Percentiles rank a stretch among this genome's conserved stretches.
phyloP scores from a whole-genome alignment of 2,888 invertebrate genomes.

The Pyrgus malvae region DNA sequence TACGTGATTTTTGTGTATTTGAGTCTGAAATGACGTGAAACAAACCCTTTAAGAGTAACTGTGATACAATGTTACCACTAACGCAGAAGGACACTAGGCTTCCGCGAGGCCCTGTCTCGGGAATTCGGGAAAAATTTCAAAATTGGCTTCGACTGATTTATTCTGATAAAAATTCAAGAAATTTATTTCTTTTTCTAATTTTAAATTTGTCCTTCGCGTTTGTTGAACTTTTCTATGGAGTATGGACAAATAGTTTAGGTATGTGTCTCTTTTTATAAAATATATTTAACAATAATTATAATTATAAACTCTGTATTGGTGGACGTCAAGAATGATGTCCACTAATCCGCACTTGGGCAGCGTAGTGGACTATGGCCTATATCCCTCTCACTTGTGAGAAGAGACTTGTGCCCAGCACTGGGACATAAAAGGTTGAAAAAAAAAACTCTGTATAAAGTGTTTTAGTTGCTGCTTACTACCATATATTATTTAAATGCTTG shows the following conservation, averaged over 20 bases:
- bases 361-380: too few relatives aligned
- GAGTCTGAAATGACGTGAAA: conserved; percentile 66
- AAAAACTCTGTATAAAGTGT: too few relatives aligned
- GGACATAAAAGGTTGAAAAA: too few relatives aligned
- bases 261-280: background rate
- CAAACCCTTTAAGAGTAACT: conserved; percentile 40
- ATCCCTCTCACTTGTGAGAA: too few relatives aligned
- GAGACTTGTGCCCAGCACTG: too few relatives aligned
- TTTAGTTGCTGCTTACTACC: too few relatives aligned
- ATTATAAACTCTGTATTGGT: too few relatives aligned
- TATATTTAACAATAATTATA: background rate
- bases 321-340: too few relatives aligned
- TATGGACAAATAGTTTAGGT: conserved; percentile 94
- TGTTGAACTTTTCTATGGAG: conserved; percentile 96
- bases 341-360: too few relatives aligned
- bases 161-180: conserved; percentile 95
- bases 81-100: conserved; percentile 86
- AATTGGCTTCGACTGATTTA: conserved; percentile 93
- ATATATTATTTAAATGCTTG: too few relatives aligned
- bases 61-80: conserved; percentile 86
- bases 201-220: conserved; percentile 98
- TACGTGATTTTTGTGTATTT: conserved; percentile 57
- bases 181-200: conserved; percentile 94
- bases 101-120: conserved; percentile 80
- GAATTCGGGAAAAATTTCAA: conserved; percentile 87